phyloP scores from a whole-genome alignment of 2,797 vertebrate genomes.

The Lagodon rhomboides region DNA sequence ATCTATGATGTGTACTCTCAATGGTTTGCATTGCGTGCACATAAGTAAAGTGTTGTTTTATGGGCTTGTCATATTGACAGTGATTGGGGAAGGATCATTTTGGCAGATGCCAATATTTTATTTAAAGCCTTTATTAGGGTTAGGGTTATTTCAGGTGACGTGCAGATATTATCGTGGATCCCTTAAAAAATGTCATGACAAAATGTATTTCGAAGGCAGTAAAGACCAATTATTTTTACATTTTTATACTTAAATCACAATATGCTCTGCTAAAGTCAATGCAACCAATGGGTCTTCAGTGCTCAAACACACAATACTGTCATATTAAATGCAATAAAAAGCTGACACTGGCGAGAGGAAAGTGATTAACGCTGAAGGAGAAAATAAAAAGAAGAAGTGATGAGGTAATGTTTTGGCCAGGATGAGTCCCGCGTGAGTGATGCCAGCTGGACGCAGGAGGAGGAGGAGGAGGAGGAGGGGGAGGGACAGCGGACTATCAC shows the following conservation, averaged over 20 bases:
- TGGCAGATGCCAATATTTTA: too few species aligned
- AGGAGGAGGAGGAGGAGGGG: constrained; percentile 44
- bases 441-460: constrained; percentile 72
- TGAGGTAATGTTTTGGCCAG: constrained; percentile 76
- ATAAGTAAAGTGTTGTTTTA: too few species aligned
- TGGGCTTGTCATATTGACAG: too few species aligned
- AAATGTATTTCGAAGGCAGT: neutral
- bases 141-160: too few species aligned
- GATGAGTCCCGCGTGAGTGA: constrained; percentile 27
- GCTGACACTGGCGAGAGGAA: neutral
- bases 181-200: too few species aligned
- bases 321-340: neutral
- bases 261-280: neutral
- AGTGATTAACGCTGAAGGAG: neutral
- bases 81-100: too few species aligned
- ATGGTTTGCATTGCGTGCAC: too few species aligned
- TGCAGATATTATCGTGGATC: too few species aligned
- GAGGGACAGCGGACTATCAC: constrained; percentile 54
- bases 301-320: neutral
- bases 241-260: too few species aligned
- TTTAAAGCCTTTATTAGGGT: too few species aligned
- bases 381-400: constrained; percentile 31
- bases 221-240: neutral
- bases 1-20: too few species aligned
- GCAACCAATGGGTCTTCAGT: neutral